Conservation (phyloP, 2,888 invertebrate species). For the Syrphus vitripennis region DNA sequence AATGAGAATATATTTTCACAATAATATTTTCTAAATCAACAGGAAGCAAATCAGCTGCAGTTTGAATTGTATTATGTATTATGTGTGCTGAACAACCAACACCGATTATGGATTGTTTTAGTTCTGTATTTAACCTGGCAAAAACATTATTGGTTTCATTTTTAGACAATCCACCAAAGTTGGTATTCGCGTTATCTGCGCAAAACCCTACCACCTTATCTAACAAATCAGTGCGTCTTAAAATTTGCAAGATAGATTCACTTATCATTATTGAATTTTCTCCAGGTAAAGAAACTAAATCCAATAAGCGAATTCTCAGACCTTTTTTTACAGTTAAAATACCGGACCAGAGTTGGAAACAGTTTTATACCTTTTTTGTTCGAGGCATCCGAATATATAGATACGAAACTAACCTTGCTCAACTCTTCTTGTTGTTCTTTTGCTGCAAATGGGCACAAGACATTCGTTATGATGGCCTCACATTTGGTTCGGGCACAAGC, state of each 20-base stretch:
- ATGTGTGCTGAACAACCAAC: background rate
- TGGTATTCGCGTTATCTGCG: background rate
- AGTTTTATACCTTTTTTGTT: no score
- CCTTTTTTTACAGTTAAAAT: background rate
- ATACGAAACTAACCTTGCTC: background rate
- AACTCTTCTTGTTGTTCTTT: constrained; percentile 1
- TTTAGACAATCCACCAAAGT: background rate
- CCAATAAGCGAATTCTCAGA: background rate
- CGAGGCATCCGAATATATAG: background rate
- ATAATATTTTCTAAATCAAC: constrained; percentile 6
- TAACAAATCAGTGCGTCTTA: background rate
- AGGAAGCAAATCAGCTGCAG: background rate
- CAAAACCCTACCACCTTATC: constrained; percentile 17
- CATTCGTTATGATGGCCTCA: constrained; percentile 16
- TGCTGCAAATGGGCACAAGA: constrained; percentile 21
- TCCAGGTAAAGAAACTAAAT: background rate
- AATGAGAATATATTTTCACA: constrained; percentile 16
- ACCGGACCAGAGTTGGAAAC: background rate
- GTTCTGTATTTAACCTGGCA: background rate
- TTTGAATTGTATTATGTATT: background rate
- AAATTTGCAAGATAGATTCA: constrained; percentile 1
- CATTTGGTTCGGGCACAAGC: constrained; percentile 17
- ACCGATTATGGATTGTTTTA: background rate
- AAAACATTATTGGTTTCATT: background rate
- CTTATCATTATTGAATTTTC: background rate